A percentile compares a stretch with the other conserved stretches of the same genome.
These are phyloP conservation scores for Catocala fraxini DNA, from an alignment of 2,888 invertebrate genomes.

Conservation along the genomic window DNA sequence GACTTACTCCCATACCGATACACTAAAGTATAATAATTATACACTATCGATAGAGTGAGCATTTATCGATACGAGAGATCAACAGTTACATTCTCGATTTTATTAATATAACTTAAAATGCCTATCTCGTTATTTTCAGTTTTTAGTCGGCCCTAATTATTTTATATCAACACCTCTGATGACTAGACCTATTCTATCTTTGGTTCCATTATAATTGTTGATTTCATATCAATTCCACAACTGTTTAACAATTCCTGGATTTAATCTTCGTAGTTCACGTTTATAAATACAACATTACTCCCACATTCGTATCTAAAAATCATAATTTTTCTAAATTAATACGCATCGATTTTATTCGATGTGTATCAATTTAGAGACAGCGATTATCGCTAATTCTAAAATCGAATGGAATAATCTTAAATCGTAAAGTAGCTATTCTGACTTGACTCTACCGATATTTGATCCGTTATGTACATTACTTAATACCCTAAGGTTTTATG, in stretches of 20 bases:
- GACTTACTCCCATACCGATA: constrained; percentile 44
- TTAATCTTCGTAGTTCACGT: constrained; percentile 48
- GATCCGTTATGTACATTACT: constrained; percentile 79
- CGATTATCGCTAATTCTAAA: constrained; percentile 40
- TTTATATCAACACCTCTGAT: constrained; percentile 39
- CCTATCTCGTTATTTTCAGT: constrained; percentile 25
- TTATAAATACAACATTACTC: constrained; percentile 39
- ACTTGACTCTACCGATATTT: constrained; percentile 70
- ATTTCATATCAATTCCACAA: constrained; percentile 78
- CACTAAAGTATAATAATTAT: constrained; percentile 32
- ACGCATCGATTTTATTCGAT: constrained; percentile 38
- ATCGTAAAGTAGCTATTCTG: constrained; percentile 54
- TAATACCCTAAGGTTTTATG: constrained; percentile 69
- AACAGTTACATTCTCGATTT: constrained; percentile 28
- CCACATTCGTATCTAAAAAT: constrained; percentile 33
- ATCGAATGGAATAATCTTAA: constrained; percentile 49
- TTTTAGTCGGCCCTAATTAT: constrained; percentile 38
- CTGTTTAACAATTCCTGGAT: constrained; percentile 76
- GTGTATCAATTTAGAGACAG: constrained; percentile 37
- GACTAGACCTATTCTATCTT: constrained; percentile 62
- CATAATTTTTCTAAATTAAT: constrained; percentile 32
- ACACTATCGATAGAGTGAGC: constrained; percentile 46
- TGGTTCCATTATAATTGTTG: constrained; percentile 78
- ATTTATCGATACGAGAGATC: constrained; percentile 48
- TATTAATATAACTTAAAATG: constrained; percentile 38